These are phyloP conservation scores for Panzeria rudis DNA, from an alignment of 2,888 invertebrate genomes.

Conservation along the genomic window DNA sequence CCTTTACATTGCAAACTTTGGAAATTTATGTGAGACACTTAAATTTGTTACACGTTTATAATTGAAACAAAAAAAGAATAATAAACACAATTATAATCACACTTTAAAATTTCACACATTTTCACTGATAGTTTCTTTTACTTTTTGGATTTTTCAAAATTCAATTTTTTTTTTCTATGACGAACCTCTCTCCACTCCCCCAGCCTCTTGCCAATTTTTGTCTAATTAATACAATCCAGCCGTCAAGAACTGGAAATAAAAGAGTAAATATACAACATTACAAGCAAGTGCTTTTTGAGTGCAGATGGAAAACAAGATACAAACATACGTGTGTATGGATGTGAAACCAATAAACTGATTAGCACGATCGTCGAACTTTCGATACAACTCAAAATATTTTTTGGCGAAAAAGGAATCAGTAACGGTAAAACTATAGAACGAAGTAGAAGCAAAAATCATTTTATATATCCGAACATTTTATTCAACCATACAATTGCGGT, in stretches of 20 bases:
- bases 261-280: conserved; percentile 49
- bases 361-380: conserved; percentile 61
- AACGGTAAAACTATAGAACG: conserved; percentile 68
- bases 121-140: conserved; percentile 23
- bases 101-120: conserved; percentile 38
- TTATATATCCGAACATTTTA: conserved; percentile 4
- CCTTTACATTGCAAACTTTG: not conserved
- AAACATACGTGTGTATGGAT: not conserved
- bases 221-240: conserved; percentile 26
- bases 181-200: not conserved
- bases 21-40: not conserved
- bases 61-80: conserved; percentile 10
- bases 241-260: conserved; percentile 44
- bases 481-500: not conserved
- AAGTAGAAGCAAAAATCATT: conserved; percentile 48
- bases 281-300: conserved; percentile 58
- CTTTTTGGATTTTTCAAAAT: conserved; percentile 43
- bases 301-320: conserved; percentile 33
- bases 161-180: not conserved
- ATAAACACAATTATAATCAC: conserved; percentile 26
- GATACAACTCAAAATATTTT: conserved; percentile 41
- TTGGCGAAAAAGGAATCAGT: conserved; percentile 65
- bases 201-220: not conserved
- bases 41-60: not conserved
- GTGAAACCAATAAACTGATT: conserved; percentile 25